Evolutionary conservation across 92 coral and sea anemone species (phyloP).

Genomic region (Siderastrea siderea): DNA sequence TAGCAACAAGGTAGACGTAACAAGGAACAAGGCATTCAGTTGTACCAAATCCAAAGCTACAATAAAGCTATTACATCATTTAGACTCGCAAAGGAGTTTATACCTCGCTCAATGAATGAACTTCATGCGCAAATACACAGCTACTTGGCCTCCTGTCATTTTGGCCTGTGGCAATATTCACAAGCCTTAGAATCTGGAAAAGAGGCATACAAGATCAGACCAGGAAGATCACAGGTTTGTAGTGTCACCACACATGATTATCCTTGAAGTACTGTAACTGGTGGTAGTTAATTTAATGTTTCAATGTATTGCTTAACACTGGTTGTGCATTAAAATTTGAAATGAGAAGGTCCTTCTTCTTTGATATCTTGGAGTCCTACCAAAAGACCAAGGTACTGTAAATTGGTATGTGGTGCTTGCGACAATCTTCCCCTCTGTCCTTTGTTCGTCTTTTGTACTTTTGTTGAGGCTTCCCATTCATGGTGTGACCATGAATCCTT

Average conservation of each 20-base stretch:
- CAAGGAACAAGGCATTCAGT: conserved; percentile 49
- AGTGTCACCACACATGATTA: background rate
- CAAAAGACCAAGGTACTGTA: too few species aligned
- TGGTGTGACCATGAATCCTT: too few species aligned
- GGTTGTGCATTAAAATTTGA: too few species aligned
- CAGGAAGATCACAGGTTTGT: conserved; percentile 64
- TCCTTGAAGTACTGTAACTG: too few species aligned
- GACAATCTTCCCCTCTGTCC: too few species aligned
- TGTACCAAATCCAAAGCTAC: conserved; percentile 28
- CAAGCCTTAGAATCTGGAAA: conserved; percentile 78
- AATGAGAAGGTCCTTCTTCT: too few species aligned
- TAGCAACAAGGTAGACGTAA: conserved; percentile 50
- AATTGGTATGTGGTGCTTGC: too few species aligned
- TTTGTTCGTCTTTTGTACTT: too few species aligned
- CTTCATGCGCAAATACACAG: conserved; percentile 53
- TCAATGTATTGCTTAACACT: too few species aligned
- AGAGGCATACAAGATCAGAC: conserved; percentile 61
- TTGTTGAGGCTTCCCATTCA: too few species aligned
- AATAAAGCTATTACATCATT: conserved; percentile 46
- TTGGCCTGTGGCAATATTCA: conserved; percentile 54
- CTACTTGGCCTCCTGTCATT: conserved; percentile 65
- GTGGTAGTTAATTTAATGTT: background rate
- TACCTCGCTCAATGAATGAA: conserved; percentile 35
- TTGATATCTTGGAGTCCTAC: too few species aligned
- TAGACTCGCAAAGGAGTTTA: conserved; percentile 69